These are phyloP conservation scores for Montipora cactus DNA, from an alignment of 64 coral and sea anemone species.

Conservation along the genomic window DNA sequence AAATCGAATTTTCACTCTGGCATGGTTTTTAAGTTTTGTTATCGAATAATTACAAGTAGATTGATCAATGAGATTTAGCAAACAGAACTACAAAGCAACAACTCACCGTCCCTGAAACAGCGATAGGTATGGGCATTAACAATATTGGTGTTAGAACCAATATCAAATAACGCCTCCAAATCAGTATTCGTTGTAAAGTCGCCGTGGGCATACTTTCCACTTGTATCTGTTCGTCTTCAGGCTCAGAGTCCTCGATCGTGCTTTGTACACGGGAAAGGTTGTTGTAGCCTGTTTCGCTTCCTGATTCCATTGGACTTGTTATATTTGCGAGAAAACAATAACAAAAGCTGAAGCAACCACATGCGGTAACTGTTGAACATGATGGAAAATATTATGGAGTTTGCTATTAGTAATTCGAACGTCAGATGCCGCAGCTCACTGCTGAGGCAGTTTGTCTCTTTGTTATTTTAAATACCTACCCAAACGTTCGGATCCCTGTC, in stretches of 20 bases:
- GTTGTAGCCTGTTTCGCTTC: not conserved
- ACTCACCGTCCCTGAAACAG: conserved; percentile 74
- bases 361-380: too few relatives aligned
- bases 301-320: not conserved
- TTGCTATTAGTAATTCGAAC: too few relatives aligned
- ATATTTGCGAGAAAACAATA: not conserved
- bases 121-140: conserved; percentile 70
- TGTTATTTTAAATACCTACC: too few relatives aligned
- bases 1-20: too few relatives aligned
- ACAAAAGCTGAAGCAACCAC: not conserved
- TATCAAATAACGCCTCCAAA: conserved; percentile 78
- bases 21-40: too few relatives aligned
- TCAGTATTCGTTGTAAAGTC: conserved; percentile 5
- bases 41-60: too few relatives aligned
- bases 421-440: too few relatives aligned
- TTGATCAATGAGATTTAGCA: not conserved
- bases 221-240: not conserved
- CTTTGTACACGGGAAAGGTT: not conserved
- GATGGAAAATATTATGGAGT: too few relatives aligned
- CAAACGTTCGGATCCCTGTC: too few relatives aligned
- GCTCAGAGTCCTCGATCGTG: not conserved
- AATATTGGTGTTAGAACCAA: conserved; percentile 72
- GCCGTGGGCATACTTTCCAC: not conserved
- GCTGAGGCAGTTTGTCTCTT: too few relatives aligned
- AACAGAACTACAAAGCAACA: too few relatives aligned